Base-by-base conservation (phyloP, 2,113 vertebrate genomes). In the Phaethon lepturus region DNA sequence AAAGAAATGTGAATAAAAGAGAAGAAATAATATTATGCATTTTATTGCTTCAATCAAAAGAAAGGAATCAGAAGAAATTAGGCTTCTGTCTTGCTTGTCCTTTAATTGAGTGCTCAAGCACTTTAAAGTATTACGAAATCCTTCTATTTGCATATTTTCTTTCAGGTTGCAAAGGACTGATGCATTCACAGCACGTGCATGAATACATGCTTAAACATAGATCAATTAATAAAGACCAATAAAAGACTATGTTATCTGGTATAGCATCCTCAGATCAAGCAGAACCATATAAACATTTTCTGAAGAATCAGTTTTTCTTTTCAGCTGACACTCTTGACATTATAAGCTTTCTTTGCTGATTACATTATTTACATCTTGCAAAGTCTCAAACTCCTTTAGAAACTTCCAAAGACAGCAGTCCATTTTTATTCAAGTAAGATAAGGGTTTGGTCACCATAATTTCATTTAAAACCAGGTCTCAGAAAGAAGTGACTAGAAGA, bases 381-480 rank as follows among this genome's bases (percentile, higher is more conserved):
- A 94, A 82, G 76, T 72, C 77, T 71, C 53, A 68, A 45, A 73
- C 63, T 72, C 67, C 50, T 83, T 92, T 74, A 84, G 74, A 93
- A 97, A 95, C 53, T 20, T 53, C 85, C 53, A 85, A 91, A 93
- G 87, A 74, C 13, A 73, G 19, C 67, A 94, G 62, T 95, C 84
- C 11, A 52, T 93, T 94, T 96, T 95, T 42, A 74, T 88, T 55
- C 25, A 73, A 38, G 52, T 24, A 40, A 93, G 56, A 74, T 50
- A 78, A 88, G 38, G 47, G 29, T 80, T 81, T 92, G 64, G 71
- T 62, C 33, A 92, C 47, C 31, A 47, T 79, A 55, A 91, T 59
- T 91, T 86, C 23, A 86, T 79, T 95, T 88, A 95, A 91, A 91
- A 83, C 19, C 45, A 76, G 25, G 44, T 66, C 44, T 90, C 67